A percentile compares a stretch with the other conserved stretches of the same genome.
phyloP scores from a whole-genome alignment of 2,888 invertebrate species.

The Drosophila monieri region DNA sequence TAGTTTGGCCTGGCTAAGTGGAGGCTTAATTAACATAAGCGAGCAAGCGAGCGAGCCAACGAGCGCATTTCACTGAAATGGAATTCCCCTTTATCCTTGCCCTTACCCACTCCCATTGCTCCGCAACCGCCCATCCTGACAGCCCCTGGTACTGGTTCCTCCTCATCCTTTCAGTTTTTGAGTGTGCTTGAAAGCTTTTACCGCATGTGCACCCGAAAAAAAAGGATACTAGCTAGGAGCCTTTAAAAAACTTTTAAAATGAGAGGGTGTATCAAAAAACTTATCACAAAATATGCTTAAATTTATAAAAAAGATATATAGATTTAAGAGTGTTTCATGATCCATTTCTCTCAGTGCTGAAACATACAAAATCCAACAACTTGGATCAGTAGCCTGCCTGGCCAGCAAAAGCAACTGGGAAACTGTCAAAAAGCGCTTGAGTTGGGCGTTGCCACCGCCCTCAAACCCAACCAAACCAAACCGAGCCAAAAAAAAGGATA shows the following conservation, averaged over 20 bases:
- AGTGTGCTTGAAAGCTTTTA: slow-evolving; percentile 72
- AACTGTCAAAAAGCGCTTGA: slow-evolving; percentile 50
- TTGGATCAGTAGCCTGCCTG: slow-evolving; percentile 34
- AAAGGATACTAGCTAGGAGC: background rate
- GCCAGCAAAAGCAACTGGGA: slow-evolving; percentile 14
- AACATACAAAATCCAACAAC: slow-evolving; percentile 32
- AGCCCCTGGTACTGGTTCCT: background rate
- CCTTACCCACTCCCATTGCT: background rate
- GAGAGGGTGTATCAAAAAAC: too few species aligned
- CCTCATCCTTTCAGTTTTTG: slow-evolving; percentile 6
- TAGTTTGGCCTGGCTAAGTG: slow-evolving; percentile 68
- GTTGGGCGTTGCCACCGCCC: slow-evolving; percentile 11
- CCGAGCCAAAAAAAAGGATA: slow-evolving; percentile 11
- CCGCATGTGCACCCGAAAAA: slow-evolving; percentile 5
- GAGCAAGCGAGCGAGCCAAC: slow-evolving; percentile 31
- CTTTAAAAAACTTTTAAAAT: background rate
- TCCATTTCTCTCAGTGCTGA: slow-evolving; percentile 4
- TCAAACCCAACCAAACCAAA: background rate
- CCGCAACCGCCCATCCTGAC: background rate
- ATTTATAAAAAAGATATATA: too few species aligned
- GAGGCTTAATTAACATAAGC: slow-evolving; percentile 75
- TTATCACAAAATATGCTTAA: too few species aligned
- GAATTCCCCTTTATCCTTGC: slow-evolving; percentile 4
- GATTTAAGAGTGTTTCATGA: background rate
- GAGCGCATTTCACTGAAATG: slow-evolving; percentile 14